Evolutionary conservation across 2,797 vertebrate species (phyloP), one percentile per base, ranked within the genome.

Genomic region (Silurus aristotelis): DNA sequence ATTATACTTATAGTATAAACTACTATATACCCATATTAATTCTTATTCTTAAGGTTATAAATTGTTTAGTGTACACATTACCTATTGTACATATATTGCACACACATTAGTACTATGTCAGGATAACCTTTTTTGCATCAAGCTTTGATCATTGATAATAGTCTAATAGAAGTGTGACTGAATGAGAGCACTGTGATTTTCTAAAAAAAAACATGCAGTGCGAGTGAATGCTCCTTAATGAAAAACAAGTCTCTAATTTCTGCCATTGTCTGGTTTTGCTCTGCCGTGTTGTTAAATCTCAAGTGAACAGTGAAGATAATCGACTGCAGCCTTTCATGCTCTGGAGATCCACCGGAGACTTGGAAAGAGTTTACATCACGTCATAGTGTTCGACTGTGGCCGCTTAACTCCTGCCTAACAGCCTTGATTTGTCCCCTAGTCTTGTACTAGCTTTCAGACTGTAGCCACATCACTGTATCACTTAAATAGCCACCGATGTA

Each of bases 211-310:
- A 66, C 14, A 1, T 15, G 60, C 77, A 64, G 8, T 27, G 46
- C 0, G 22, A 52, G 60, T 83, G 56, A 72, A 71, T 83, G 48
- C 81, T 19, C 22, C 68, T 72, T 83, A 72, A 71, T 60, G 81
- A 71, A 83, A 58, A 83, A 58, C 64, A 82, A 70, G 52, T 12
- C 67, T 60, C 55, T 72, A 60, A 71, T 72, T 76, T 76, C 17
- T 71, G 3, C 46, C 72, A 76, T 75, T 79, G 76, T 79, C 64
- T 84, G 75, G 27, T 79, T 84, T 78, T 60, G 22, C 31, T 71
- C 46, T 72, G 68, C 55, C 2, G 31, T 83, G 22, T 83, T 56
- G 46, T 19, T 66, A 63, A 71, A 71, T 80, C 66, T 64, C 38
- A 20, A 43, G 67, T 8, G 55, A 72, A 85, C 56, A 64, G 48